Conservation (phyloP, 1,140 invertebrate genomes). For the Tetraneura akinire region DNA sequence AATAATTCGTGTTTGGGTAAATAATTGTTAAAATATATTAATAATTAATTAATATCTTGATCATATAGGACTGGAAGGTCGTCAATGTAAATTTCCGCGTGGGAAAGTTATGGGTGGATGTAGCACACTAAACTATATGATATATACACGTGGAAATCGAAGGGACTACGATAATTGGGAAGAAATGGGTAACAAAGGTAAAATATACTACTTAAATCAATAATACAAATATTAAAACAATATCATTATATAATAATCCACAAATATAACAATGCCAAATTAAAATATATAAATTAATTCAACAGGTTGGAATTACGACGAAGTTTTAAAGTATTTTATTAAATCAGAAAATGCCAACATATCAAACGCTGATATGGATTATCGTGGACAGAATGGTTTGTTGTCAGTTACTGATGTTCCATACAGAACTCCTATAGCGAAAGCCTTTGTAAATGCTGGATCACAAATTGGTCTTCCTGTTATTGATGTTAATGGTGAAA, state of each 20-base stretch:
- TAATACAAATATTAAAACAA: too few species aligned
- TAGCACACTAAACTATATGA: conserved; percentile 67
- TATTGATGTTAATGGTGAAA: conserved; percentile 65
- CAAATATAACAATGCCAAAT: too few species aligned
- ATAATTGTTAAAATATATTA: background rate
- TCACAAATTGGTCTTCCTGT: conserved; percentile 63
- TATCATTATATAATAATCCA: too few species aligned
- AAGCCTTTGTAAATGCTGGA: conserved; percentile 63
- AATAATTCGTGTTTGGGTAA: conserved; percentile 61
- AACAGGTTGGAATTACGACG: conserved; percentile 61
- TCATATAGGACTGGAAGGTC: conserved; percentile 57
- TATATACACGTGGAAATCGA: conserved; percentile 66
- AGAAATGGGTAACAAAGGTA: conserved; percentile 63
- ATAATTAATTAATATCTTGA: too few species aligned
- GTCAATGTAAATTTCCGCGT: conserved; percentile 55
- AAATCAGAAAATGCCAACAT: conserved; percentile 59
- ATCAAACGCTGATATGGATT: background rate
- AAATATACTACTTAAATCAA: too few species aligned
- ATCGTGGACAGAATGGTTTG: conserved; percentile 65
- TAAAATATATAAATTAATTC: conserved; percentile 54
- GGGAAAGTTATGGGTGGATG: conserved; percentile 68
- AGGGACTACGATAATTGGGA: conserved; percentile 66
- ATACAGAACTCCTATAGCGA: conserved; percentile 65
- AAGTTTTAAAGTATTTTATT: conserved; percentile 63
- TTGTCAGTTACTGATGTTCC: conserved; percentile 69